A percentile compares a stretch with the other conserved stretches of the same genome.
Evolutionary conservation across 1,140 invertebrate genomes (phyloP).

Genomic region (Xylocopa sonorina): DNA sequence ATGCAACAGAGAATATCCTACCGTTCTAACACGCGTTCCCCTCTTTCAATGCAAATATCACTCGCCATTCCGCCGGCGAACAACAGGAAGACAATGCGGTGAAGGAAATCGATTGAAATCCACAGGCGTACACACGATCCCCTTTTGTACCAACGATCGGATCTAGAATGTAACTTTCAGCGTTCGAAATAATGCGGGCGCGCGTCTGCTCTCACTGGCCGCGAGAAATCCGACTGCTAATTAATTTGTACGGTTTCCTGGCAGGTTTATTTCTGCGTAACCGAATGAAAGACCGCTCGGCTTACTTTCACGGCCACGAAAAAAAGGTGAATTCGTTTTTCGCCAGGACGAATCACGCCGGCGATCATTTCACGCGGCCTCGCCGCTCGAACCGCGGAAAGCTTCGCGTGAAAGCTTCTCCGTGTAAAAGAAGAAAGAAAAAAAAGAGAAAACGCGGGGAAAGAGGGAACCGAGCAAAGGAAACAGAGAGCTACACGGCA

Average conservation of each 20-base stretch:
- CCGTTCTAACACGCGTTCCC: not conserved
- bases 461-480: not conserved
- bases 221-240: conserved; percentile 38
- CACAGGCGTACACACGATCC: not conserved
- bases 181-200: conserved; percentile 17
- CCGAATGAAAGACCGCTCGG: conserved; percentile 39
- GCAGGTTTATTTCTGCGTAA: conserved; percentile 38
- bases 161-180: conserved; percentile 39
- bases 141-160: not conserved
- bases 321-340: conserved; percentile 36
- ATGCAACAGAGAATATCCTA: conserved; percentile 13
- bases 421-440: not conserved
- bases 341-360: conserved; percentile 1
- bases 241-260: conserved; percentile 34
- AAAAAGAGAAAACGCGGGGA: not conserved
- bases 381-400: not conserved
- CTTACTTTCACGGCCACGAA: conserved; percentile 51
- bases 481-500: too few relatives aligned
- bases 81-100: not conserved
- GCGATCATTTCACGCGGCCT: conserved; percentile 15
- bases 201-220: conserved; percentile 1
- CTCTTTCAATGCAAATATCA: conserved; percentile 9
- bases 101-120: not conserved
- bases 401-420: not conserved
- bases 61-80: not conserved